Base-by-base conservation (phyloP, 2,888 invertebrate species). In the Eristalis pertinax region DNA sequence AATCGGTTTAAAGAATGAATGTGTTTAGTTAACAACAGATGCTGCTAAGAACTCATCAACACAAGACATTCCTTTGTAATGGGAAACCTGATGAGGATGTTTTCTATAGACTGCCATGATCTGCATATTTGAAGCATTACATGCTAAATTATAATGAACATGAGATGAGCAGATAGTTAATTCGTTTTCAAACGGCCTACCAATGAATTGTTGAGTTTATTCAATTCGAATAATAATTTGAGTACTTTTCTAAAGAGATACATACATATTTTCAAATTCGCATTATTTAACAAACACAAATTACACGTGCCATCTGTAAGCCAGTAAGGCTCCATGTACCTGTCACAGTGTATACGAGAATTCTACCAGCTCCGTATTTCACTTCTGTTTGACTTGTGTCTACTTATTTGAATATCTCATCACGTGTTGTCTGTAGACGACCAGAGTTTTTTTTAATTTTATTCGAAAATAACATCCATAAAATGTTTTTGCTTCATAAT, bases 321-420 rank as follows among this genome's bases (percentile, higher is more conserved):
- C n/a, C 11, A 11, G 13, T 62, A 76, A 32, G 60, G 1, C 32
- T 43, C 15, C 72, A 41, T 50, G 19, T 19, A 50, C 19, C 50
- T 19, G 50, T 50, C 50, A 50, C 5, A 8, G 19, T 7, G 19
- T 19, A n/a, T 19, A 50, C 0, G 15, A 41, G 24, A 24, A 13
- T 35, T 73, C 13, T 22, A 73, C 13, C 15, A 43, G 32, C 26
- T 41, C 41, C 22, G 29, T 62, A 3, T 32, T 63, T 50, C 60
- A 35, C 60, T 26, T 38, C 41, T 50, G 62, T 50, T 63, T 63
- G 73, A 73, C 73, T 38, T 58, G 35, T 70, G 58, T 19, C 35
- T 58, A 35, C 24, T 70, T 29, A 38, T 22, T 73, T 15, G 29
- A 63, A 43, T 73, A 63, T 73, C 43, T 63, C 29, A 73, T 73